Percentiles rank a stretch among this genome's conserved stretches.
phyloP scores from a whole-genome alignment of 2,797 vertebrate species.

The Dromococcyx pavoninus region DNA sequence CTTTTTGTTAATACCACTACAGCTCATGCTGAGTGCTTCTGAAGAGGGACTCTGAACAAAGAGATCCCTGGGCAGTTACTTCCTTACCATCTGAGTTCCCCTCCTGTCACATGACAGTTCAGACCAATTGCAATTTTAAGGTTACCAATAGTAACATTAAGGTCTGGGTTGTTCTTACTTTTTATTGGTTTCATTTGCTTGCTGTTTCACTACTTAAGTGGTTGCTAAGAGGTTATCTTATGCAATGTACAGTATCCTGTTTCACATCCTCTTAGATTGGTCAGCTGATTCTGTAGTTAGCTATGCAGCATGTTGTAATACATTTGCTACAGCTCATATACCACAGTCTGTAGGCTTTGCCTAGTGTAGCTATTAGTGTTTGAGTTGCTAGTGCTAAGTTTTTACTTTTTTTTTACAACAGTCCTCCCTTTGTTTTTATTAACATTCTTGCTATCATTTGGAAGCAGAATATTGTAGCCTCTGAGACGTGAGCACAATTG shows the following conservation, averaged over 20 bases:
- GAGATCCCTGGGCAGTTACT: not conserved
- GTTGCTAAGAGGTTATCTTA: not conserved
- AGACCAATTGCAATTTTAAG: not conserved
- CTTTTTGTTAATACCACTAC: not conserved
- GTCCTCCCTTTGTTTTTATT: not conserved
- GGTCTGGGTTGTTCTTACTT: not conserved
- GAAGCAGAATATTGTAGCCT: not conserved
- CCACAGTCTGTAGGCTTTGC: too few relatives aligned
- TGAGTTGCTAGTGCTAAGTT: not conserved
- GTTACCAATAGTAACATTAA: too few relatives aligned
- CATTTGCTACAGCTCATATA: too few relatives aligned
- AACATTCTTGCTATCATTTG: not conserved
- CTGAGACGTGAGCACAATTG: not conserved
- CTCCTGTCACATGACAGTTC: rapidly evolving
- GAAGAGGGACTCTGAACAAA: not conserved
- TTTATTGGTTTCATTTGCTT: not conserved
- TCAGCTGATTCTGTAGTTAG: too few relatives aligned
- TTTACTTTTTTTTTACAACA: not conserved
- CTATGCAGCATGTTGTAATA: too few relatives aligned
- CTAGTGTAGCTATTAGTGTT: too few relatives aligned
- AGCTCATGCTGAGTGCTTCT: not conserved
- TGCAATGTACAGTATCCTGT: too few relatives aligned
- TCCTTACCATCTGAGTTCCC: not conserved
- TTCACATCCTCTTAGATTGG: not conserved
- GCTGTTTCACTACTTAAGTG: not conserved